Percentiles rank a stretch among this genome's conserved stretches.
These are phyloP conservation scores for Pseudomyrmex concolor DNA, from an alignment of 1,140 invertebrate genomes.

Conservation along the genomic window DNA sequence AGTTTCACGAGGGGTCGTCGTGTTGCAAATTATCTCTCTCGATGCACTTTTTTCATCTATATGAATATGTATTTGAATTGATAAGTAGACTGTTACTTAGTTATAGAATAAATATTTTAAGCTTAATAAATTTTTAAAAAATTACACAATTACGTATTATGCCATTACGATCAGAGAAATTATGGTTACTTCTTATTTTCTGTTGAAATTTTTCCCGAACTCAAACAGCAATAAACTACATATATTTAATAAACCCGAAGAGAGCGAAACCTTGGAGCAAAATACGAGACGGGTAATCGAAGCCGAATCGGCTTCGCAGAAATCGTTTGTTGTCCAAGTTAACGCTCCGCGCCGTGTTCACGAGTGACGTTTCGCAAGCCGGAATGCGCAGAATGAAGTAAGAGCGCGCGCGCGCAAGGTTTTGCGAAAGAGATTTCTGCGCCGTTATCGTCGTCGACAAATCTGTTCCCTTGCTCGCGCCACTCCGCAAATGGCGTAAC, in stretches of 20 bases:
- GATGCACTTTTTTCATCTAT: neutral
- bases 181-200: too few relatives aligned
- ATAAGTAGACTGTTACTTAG: too few relatives aligned
- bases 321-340: constrained; percentile 62
- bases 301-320: constrained; percentile 2
- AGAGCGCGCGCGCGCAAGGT: constrained; percentile 65
- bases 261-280: constrained; percentile 11
- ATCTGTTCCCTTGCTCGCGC: constrained; percentile 25
- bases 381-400: constrained; percentile 77
- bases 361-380: constrained; percentile 68
- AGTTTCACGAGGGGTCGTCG: neutral
- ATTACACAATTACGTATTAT: too few relatives aligned
- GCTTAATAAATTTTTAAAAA: too few relatives aligned
- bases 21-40: neutral
- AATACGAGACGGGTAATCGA: constrained; percentile 2
- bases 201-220: too few relatives aligned
- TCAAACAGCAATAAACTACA: too few relatives aligned
- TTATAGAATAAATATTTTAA: too few relatives aligned
- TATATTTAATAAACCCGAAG: neutral
- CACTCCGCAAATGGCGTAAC: constrained; percentile 44
- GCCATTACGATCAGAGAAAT: too few relatives aligned
- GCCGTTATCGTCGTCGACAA: constrained; percentile 64
- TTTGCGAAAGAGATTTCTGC: constrained; percentile 72
- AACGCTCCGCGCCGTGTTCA: constrained; percentile 33
- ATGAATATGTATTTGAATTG: neutral